These are phyloP conservation scores for Polypterus senegalus DNA, from an alignment of 2,113 vertebrate species.

Conservation along the genomic window DNA sequence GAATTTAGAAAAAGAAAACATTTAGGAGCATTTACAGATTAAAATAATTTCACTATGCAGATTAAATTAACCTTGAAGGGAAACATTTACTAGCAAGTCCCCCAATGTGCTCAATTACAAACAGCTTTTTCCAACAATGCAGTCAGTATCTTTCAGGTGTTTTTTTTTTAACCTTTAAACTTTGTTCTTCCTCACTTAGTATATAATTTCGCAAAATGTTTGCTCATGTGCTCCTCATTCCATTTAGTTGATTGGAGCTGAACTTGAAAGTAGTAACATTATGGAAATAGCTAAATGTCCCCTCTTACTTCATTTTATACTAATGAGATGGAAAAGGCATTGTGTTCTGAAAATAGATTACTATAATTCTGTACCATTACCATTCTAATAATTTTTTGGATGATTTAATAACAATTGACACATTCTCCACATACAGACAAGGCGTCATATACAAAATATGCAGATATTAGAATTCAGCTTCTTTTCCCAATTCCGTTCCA, in stretches of 20 bases:
- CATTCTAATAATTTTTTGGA: background rate
- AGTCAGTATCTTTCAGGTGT: too few relatives aligned
- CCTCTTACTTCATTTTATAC: constrained; percentile 22
- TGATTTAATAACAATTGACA: background rate
- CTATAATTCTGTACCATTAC: background rate
- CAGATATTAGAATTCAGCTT: too few relatives aligned
- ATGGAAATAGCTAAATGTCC: constrained; percentile 23
- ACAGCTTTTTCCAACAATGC: too few relatives aligned
- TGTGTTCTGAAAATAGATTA: constrained; percentile 2
- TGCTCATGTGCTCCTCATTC: constrained; percentile 18
- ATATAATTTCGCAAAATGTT: constrained; percentile 24
- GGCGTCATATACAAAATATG: too few relatives aligned
- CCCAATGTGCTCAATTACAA: too few relatives aligned
- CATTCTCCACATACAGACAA: background rate
- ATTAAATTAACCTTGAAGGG: background rate
- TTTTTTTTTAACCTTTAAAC: background rate
- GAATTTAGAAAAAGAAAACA: too few relatives aligned
- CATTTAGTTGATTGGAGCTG: constrained; percentile 21
- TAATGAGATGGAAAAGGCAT: constrained; percentile 10
- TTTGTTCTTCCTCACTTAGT: constrained; percentile 21
- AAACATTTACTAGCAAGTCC: background rate
- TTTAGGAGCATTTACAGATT: too few relatives aligned
- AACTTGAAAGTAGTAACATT: constrained; percentile 20
- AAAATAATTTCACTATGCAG: background rate
- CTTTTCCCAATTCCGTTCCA: too few relatives aligned